Conservation (phyloP, 1,140 invertebrate genomes). For the Leptinotarsa lineolata region DNA sequence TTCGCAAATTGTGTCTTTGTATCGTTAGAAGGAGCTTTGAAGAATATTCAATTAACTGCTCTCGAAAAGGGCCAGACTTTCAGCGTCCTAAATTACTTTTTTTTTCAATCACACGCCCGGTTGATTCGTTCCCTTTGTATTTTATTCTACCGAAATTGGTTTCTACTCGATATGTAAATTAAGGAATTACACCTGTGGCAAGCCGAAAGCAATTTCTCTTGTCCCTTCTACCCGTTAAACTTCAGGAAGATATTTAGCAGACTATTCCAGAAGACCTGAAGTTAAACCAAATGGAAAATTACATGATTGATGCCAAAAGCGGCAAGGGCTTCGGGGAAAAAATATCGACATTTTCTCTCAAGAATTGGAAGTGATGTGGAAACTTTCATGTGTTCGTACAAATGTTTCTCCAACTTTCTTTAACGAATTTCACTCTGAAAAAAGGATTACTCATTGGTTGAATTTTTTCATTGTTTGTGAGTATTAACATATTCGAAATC, state of each 20-base stretch:
- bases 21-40: no score
- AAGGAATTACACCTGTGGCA: constrained; percentile 14
- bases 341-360: no score
- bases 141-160: not conserved
- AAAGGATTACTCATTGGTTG: no score
- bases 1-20: no score
- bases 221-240: not conserved
- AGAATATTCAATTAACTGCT: no score
- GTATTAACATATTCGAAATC: no score
- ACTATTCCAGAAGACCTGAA: not conserved
- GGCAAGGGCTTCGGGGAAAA: not conserved
- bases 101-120: constrained; percentile 8
- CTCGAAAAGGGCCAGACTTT: no score
- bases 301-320: not conserved
- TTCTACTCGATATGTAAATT: constrained; percentile 18
- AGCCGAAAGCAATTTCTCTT: constrained; percentile 1
- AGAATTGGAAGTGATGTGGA: no score
- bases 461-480: no score
- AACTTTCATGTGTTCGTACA: no score
- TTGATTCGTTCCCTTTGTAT: constrained; percentile 9
- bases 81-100: not conserved
- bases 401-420: no score
- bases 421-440: no score
- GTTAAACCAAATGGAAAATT: constrained; percentile 20
- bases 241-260: constrained; percentile 14